Conservation (phyloP, 2,797 vertebrate species). For the Atherinosoma microstoma region DNA sequence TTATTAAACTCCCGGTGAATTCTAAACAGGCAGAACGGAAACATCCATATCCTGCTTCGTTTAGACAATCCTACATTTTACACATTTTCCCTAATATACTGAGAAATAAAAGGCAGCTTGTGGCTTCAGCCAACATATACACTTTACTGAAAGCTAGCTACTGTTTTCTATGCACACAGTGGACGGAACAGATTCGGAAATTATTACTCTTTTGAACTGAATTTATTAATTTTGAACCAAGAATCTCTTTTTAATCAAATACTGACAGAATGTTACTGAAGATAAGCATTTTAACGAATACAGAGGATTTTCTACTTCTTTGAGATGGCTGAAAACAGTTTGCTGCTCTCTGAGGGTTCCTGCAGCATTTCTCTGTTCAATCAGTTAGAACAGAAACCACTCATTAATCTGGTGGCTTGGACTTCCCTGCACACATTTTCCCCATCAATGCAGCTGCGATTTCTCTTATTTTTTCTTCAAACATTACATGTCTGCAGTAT, state of each 20-base stretch:
- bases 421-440: not conserved
- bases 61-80: too few species aligned
- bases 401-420: not conserved
- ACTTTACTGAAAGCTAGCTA: too few species aligned
- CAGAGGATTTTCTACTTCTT: slow-evolving; percentile 18
- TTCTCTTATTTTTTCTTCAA: not conserved
- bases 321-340: slow-evolving; percentile 28
- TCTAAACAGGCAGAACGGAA: not conserved
- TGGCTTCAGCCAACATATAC: too few species aligned
- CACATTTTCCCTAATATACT: too few species aligned
- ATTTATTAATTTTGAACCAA: not conserved
- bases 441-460: not conserved
- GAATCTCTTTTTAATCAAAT: not conserved
- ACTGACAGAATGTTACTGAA: too few species aligned
- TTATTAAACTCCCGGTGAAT: not conserved
- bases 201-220: not conserved
- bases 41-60: not conserved
- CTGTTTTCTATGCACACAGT: not conserved
- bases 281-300: not conserved
- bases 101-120: too few species aligned
- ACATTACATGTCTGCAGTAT: too few species aligned
- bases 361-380: slow-evolving; percentile 17
- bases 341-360: slow-evolving; percentile 2
- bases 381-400: slow-evolving; percentile 10
- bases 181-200: not conserved